These are phyloP conservation scores for Asarcornis scutulata DNA, from an alignment of 2,113 vertebrate species.

Conservation along the genomic window DNA sequence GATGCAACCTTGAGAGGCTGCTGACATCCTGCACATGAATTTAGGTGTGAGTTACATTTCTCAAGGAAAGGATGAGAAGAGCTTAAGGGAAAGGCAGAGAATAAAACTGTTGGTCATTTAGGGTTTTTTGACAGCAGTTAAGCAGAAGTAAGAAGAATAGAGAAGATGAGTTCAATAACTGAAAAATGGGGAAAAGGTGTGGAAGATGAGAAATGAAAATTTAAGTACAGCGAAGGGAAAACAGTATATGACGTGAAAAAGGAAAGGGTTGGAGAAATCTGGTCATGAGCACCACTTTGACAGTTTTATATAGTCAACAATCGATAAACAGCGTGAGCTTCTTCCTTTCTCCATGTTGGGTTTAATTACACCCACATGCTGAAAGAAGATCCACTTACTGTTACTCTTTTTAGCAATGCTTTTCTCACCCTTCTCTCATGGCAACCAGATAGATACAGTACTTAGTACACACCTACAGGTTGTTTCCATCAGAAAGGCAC, in stretches of 20 bases:
- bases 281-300: background rate
- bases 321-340: background rate
- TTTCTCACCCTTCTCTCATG: background rate
- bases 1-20: background rate
- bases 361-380: background rate
- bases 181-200: background rate
- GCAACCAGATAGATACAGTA: background rate
- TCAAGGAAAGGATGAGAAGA: background rate
- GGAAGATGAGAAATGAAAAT: background rate
- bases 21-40: background rate
- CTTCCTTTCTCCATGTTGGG: background rate
- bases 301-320: accelerated
- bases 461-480: background rate
- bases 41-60: background rate
- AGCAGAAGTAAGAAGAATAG: background rate
- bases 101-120: background rate
- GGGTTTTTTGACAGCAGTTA: background rate
- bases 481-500: background rate
- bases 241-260: background rate
- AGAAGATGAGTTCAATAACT: background rate
- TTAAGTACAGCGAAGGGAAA: background rate
- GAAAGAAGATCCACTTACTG: background rate
- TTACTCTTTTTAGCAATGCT: background rate
- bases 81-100: background rate
- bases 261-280: background rate